Evolutionary conservation across 2,113 vertebrate species (phyloP), one percentile per base, ranked within the genome.

Genomic region (Hippocampus guttulatus): DNA sequence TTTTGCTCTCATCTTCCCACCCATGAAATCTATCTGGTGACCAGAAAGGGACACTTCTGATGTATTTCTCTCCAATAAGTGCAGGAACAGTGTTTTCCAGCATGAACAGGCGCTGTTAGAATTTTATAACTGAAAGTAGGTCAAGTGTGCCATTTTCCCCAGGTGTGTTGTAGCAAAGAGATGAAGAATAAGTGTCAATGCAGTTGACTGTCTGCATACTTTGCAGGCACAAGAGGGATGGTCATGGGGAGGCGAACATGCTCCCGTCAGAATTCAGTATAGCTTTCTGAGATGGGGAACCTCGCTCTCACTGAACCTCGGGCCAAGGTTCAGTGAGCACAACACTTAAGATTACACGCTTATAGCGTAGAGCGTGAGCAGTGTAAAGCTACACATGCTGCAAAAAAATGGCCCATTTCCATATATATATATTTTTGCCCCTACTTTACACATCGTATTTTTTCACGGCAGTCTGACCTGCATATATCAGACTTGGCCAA

Each of bases 61-160:
- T 23, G 58, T 65, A 14, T 64, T 64, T 75, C 41, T 51, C 58
- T 71, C 64, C 41, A 75, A 16, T 5, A 8, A 45, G 72, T 23
- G 51, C 30, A 73, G 69, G 66, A 66, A 52, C 69, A 70, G 61
- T 63, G 74, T 81, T 75, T 79, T 75, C 68, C 75, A 79, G 74
- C 60, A 51, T 63, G 81, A 77, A 71, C 47, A 20, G 55, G 75
- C 10, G 16, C 74, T 73, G 58, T 51, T 63, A 62, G 72, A 65
- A 63, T 69, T 73, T 76, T 60, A 45, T 63, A 5, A 18, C 12
- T 18, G 52, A 81, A 87, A 84, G 77, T 85, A 81, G 85, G 83
- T 83, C 86, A 68, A 71, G 67, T 25, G 15, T 71, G 65, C 16
- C 66, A 72, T 78, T 73, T 68, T 69, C 70, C 74, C 20, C 74